Evolutionary conservation across 2,888 invertebrate species (phyloP).

Genomic region (Drosophila robusta): DNA sequence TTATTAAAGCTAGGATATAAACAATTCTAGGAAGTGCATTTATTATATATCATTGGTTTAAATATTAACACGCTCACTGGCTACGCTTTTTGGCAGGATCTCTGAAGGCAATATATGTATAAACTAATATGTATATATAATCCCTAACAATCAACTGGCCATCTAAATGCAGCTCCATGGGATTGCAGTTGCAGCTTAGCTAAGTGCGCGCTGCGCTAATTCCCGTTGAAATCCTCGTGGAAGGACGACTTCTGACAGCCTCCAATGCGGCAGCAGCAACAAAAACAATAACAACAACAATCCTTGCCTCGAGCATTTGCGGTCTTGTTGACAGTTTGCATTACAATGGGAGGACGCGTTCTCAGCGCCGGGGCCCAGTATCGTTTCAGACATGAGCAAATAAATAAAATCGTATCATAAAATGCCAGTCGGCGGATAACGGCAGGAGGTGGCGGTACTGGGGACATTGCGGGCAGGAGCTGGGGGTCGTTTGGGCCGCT

Average conservation of each 20-base stretch:
- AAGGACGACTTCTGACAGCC: conserved; percentile 51
- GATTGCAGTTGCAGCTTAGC: conserved; percentile 42
- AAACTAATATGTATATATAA: conserved; percentile 1
- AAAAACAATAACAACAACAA: conserved; percentile 25
- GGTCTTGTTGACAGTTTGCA: conserved; percentile 78
- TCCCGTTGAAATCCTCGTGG: conserved; percentile 45
- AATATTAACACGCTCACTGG: too few species aligned
- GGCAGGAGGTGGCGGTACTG: conserved; percentile 11
- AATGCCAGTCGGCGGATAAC: conserved; percentile 56
- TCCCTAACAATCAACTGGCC: conserved; percentile 10
- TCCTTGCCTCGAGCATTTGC: conserved; percentile 62
- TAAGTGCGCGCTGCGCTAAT: conserved; percentile 45
- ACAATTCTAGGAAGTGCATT: background rate
- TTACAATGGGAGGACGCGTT: conserved; percentile 73
- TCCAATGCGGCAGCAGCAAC: conserved; percentile 18
- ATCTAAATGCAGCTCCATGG: conserved; percentile 3
- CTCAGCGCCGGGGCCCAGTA: conserved; percentile 25
- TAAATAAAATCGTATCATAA: conserved; percentile 79
- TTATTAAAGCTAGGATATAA: too few species aligned
- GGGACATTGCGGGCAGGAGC: background rate
- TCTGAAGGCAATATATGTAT: background rate
- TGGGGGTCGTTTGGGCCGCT: conserved; percentile 26
- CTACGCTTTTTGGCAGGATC: background rate
- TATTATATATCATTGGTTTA: too few species aligned
- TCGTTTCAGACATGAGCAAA: conserved; percentile 60